Conservation (phyloP, 2,797 vertebrate genomes). For the Schizopygopsis pylzovi region DNA sequence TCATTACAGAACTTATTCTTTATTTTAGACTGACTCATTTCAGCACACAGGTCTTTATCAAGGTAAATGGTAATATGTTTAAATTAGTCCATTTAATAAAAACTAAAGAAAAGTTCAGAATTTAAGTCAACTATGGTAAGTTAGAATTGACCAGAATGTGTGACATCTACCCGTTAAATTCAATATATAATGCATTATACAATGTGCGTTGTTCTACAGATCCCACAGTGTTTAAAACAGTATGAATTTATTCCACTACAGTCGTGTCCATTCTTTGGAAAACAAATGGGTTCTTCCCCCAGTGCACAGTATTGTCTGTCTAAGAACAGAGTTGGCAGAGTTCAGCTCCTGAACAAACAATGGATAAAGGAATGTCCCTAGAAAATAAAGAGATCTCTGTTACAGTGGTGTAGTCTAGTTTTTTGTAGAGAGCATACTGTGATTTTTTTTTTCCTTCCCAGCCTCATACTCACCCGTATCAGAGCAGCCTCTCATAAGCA, state of each 20-base stretch:
- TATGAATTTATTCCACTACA: not conserved
- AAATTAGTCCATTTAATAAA: not conserved
- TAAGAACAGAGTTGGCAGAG: not conserved
- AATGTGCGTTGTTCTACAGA: not conserved
- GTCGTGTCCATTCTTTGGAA: not conserved
- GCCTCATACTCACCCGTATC: too few species aligned
- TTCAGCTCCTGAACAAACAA: not conserved
- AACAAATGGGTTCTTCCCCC: not conserved
- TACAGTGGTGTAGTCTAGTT: too few species aligned
- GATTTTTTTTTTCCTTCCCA: too few species aligned
- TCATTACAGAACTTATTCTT: not conserved
- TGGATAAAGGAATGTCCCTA: not conserved
- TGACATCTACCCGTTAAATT: not conserved
- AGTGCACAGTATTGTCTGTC: not conserved
- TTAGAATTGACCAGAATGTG: not conserved
- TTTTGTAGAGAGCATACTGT: too few species aligned
- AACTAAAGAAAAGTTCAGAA: not conserved
- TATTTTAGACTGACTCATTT: not conserved
- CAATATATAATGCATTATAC: not conserved
- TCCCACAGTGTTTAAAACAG: not conserved
- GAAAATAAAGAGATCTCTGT: not conserved
- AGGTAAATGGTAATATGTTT: not conserved
- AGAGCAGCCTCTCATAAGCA: too few species aligned
- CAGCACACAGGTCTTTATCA: not conserved
- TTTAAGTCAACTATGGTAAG: not conserved